phyloP scores from a whole-genome alignment of 2,888 invertebrate species.

The Mythimna impura region DNA sequence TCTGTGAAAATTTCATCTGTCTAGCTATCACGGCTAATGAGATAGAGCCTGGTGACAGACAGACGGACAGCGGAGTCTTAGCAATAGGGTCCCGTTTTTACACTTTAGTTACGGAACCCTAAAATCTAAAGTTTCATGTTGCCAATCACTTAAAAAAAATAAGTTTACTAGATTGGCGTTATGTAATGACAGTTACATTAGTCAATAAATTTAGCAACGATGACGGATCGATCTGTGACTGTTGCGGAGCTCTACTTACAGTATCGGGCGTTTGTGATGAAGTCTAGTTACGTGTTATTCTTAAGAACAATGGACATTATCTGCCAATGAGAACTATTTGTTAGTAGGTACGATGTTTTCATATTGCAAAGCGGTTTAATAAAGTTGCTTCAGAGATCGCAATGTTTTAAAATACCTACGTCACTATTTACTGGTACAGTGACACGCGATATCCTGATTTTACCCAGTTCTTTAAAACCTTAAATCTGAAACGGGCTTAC shows the following conservation, averaged over 20 bases:
- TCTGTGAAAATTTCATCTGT: too few species aligned
- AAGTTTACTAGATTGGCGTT: constrained; percentile 7
- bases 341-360: not conserved
- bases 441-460: too few species aligned
- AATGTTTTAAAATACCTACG: not conserved
- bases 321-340: constrained; percentile 11
- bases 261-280: not conserved
- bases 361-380: not conserved
- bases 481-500: too few species aligned
- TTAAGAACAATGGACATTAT: constrained; percentile 19
- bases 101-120: too few species aligned
- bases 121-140: not conserved
- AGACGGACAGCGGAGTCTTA: too few species aligned
- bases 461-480: too few species aligned
- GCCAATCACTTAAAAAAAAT: constrained; percentile 10
- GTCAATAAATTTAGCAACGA: constrained; percentile 24
- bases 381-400: constrained; percentile 1
- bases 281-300: not conserved
- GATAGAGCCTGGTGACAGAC: too few species aligned
- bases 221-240: constrained; percentile 4
- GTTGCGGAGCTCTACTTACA: constrained; percentile 17
- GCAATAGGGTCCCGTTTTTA: too few species aligned
- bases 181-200: constrained; percentile 14
- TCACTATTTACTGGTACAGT: too few species aligned
- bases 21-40: too few species aligned